Base-by-base conservation (phyloP, 2,797 vertebrate species). In the Sebastolobus alascanus region DNA sequence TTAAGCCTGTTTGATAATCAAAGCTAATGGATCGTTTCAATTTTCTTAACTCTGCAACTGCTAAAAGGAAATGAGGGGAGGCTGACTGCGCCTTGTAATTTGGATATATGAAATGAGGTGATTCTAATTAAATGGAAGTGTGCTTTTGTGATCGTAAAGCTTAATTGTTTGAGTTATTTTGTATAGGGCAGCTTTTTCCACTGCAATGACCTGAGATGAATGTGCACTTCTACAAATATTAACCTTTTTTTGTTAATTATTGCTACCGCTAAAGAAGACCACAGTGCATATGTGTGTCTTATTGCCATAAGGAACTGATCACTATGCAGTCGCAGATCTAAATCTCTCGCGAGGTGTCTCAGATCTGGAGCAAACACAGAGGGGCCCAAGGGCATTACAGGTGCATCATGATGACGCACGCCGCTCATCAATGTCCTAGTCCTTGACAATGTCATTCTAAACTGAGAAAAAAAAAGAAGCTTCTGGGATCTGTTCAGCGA, bases 1-100 rank as follows among this genome's bases (percentile, higher is more conserved):
- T 93, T 88, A 87, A 92, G 75, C 71, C 80, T 81, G 88, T 91
- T 91, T 93, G 85, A 94, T 92, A 93, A 94, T 94, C 87, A 92
- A 88, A 90, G 84, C 83, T 92, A 92, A 94, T 93, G 91, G 90
- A 86, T 89, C 71, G 82, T 89, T 89, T 89, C 69, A 90, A 90
- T 92, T 91, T 90, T 86, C 86, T 82, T 85, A 89, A 91, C 85
- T 88, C 84, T 87, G 80, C 75, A 73, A 87, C 82, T 83, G 79
- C 84, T 87, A 78, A 92, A 90, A 86, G 80, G 85, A 79, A 85
- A 90, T 56, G 58, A 83, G 68, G 33, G 65, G 55, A 71, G 69
- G 71, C 72, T 55, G 83, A 60, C 84, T 82, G 64, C n/a, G 72
- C 89, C 79, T 78, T 79, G 73, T 84, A 75, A 88, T 90, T 84